Evolutionary conservation across 2,888 invertebrate species (phyloP), one percentile per base, ranked within the genome.

Genomic region (Diarsia dahlii): DNA sequence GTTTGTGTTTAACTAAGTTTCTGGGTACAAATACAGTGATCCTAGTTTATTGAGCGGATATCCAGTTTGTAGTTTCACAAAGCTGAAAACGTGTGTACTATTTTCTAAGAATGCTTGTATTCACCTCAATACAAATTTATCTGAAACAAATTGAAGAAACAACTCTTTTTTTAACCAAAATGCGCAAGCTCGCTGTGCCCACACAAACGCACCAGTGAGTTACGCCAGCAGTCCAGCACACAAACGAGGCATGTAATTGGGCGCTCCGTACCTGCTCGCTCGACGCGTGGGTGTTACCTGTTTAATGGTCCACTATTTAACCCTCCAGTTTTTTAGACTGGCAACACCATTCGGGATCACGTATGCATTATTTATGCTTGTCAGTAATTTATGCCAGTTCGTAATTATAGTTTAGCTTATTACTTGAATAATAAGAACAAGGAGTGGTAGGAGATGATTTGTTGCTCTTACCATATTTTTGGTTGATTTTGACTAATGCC

Each of bases 331-430:
- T 78, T 82, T 81, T 78, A 62, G n/a, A 50, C 60, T 65, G 28
- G 64, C 46, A 50, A 60, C 78, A 71, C 74, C 20, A 63, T 34
- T 28, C 64, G 48, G 71, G 67, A 64, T 71, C 78, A 68, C 54
- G 78, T 56, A 72, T 76, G 62, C 78, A 79, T 86, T 79, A 82
- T 84, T 86, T 80, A 86, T 84, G 71, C 74, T 62, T 28, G 5
- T 77, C 56, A 75, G 65, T 80, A 77, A 84, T 80, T 76, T 80
- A 84, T 80, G 74, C 60, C 23, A 76, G 60, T 34, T 34, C 58
- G 70, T 86, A 79, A 84, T 80, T 79, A 82, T 68, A 79, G 78
- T 71, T 78, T 45, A 71, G 63, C 50, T 67, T 75, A 74, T 82
- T 80, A 84, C 70, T 70, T 56, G 54, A 23, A 50, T 52, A 72